phyloP scores from a whole-genome alignment of 2,888 invertebrate species.

The Oscheius sp. region DNA sequence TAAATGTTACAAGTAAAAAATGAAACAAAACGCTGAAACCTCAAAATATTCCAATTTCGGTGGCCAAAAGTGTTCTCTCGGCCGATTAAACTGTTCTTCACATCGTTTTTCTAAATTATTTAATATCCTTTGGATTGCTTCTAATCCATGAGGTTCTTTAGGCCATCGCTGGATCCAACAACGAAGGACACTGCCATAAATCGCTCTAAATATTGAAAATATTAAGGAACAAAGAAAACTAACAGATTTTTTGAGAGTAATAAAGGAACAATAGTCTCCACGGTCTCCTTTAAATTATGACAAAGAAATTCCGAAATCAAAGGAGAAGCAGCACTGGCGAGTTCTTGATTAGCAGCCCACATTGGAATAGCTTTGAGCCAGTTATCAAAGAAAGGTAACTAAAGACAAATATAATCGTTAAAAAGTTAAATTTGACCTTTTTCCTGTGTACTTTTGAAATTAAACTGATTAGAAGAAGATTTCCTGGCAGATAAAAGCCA shows the following conservation, averaged over 20 bases:
- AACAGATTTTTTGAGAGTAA: constrained; percentile 4
- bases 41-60: constrained; percentile 14
- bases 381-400: background rate
- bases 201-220: background rate
- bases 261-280: background rate
- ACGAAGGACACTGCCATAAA: constrained; percentile 8
- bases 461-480: constrained; percentile 19
- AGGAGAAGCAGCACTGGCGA: constrained; percentile 21
- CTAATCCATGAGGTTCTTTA: background rate
- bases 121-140: background rate
- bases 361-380: background rate
- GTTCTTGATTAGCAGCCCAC: constrained; percentile 18
- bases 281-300: background rate
- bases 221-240: no score
- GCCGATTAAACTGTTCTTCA: background rate
- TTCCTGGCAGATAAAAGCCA: constrained; percentile 14
- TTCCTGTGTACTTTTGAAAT: background rate
- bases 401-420: background rate
- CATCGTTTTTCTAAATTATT: background rate
- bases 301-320: background rate
- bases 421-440: background rate
- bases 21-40: background rate
- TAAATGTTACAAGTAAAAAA: constrained; percentile 12
- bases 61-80: constrained; percentile 4
- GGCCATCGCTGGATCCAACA: constrained; percentile 14